Conservation (phyloP, 1,140 invertebrate species). For the Cephus cinctus region DNA sequence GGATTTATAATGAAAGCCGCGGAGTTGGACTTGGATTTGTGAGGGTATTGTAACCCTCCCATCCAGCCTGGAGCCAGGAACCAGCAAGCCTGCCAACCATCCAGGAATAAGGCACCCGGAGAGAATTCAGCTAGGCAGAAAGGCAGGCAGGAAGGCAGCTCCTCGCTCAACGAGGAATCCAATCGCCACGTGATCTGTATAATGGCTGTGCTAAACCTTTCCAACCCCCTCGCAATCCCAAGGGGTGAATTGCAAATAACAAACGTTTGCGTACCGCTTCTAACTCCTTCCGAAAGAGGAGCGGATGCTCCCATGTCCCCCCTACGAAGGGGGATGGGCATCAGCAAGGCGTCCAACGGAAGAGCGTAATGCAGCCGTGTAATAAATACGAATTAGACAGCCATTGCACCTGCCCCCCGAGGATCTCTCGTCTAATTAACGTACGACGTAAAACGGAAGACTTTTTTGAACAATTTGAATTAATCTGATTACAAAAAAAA, state of each 20-base stretch:
- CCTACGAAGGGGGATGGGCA: not conserved
- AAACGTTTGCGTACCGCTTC: not conserved
- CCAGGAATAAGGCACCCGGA: too few species aligned
- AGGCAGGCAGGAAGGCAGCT: constrained; percentile 12
- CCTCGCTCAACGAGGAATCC: constrained; percentile 43
- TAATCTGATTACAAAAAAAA: too few species aligned
- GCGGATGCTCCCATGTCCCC: not conserved
- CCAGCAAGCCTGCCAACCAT: too few species aligned
- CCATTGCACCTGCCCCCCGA: too few species aligned
- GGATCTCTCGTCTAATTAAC: too few species aligned
- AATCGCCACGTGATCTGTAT: constrained; percentile 53
- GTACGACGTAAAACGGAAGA: too few species aligned
- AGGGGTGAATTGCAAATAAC: constrained; percentile 6
- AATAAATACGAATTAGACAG: too few species aligned
- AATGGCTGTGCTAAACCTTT: constrained; percentile 46
- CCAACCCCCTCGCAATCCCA: constrained; percentile 14
- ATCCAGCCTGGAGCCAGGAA: constrained; percentile 8
- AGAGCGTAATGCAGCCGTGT: too few species aligned
- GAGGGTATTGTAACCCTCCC: constrained; percentile 38
- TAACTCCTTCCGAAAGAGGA: not conserved
- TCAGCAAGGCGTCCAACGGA: too few species aligned
- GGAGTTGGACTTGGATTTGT: constrained; percentile 52
- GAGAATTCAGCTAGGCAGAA: constrained; percentile 24
- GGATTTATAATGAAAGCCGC: constrained; percentile 57
- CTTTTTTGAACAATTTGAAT: too few species aligned